Conservation (phyloP, 2,888 invertebrate genomes). For the Leucophenga maculata region DNA sequence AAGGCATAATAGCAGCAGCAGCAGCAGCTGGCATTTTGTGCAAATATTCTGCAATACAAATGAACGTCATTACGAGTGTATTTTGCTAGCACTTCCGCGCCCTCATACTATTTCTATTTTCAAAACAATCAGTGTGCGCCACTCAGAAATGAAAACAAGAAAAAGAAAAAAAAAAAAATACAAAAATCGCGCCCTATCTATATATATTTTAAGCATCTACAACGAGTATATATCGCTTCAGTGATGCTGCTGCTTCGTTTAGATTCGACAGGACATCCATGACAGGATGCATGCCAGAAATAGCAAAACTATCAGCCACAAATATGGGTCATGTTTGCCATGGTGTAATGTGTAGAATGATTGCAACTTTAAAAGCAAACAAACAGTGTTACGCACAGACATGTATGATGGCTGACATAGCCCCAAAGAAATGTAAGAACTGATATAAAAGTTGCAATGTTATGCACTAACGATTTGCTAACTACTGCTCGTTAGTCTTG, state of each 20-base stretch:
- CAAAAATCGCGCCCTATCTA: too few species aligned
- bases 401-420: background rate
- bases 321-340: slow-evolving; percentile 69
- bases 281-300: background rate
- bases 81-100: background rate
- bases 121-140: background rate
- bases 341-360: slow-evolving; percentile 69
- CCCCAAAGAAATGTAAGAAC: too few species aligned
- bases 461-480: too few species aligned
- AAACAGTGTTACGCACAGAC: slow-evolving; percentile 40
- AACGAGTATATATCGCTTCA: too few species aligned
- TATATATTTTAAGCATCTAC: too few species aligned
- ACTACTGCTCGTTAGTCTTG: too few species aligned
- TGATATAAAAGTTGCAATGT: background rate
- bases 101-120: background rate
- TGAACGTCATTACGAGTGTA: slow-evolving; percentile 1
- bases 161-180: background rate
- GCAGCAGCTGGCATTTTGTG: background rate
- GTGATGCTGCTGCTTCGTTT: too few species aligned
- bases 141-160: background rate
- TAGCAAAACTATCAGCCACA: slow-evolving; percentile 25
- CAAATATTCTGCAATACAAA: background rate
- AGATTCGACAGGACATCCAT: background rate
- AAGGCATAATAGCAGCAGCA: too few species aligned
- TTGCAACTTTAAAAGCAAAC: slow-evolving; percentile 66